Evolutionary conservation across 2,113 vertebrate species (phyloP), one percentile per base, ranked within the genome.

Genomic region (Macquaria ambigua): DNA sequence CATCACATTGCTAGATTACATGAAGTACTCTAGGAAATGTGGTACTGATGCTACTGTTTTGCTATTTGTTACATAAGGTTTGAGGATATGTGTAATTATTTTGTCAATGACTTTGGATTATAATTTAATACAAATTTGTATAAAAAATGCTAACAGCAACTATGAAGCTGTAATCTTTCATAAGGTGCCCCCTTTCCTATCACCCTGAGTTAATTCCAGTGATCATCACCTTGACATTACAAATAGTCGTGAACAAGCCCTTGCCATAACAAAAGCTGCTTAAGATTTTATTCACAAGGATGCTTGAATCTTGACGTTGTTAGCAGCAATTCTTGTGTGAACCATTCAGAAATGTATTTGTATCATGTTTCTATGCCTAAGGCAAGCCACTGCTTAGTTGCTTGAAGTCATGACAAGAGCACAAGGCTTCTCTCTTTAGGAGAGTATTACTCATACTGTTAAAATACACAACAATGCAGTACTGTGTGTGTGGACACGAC

Each of bases 1-100:
- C 74, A 74, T 87, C 75, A 81, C 63, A 67, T 25, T 28, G 18
- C 63, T 34, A 39, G n/a, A 87, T 77, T 43, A 78, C 12, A 25
- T 48, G 31, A 31, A 16, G 46, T 6, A 23, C 52, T 52, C 9
- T 6, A 11, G n/a, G n/a, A 74, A 81, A 70, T 67, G 15, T 50
- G 52, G 21, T n/a, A 23, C 55, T 43, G 63, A 62, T 62, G 39
- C 4, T 18, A 20, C 37, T 28, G 12, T 75, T 69, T 53, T 50
- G 3, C 3, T 31, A 15, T 52, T 69, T 37, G 8, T 71, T 8
- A 39, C 12, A 25, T 1, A 77, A 43, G 31, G 14, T 48, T 72
- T 75, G 20, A 81, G 23, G 39, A 37, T 67, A 11, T 62, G 48
- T 58, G 20, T 8, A 58, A 58, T 52, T 23, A 12, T 16, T 77